phyloP scores from a whole-genome alignment of 2,888 invertebrate genomes.

The Drosophila rellima region DNA sequence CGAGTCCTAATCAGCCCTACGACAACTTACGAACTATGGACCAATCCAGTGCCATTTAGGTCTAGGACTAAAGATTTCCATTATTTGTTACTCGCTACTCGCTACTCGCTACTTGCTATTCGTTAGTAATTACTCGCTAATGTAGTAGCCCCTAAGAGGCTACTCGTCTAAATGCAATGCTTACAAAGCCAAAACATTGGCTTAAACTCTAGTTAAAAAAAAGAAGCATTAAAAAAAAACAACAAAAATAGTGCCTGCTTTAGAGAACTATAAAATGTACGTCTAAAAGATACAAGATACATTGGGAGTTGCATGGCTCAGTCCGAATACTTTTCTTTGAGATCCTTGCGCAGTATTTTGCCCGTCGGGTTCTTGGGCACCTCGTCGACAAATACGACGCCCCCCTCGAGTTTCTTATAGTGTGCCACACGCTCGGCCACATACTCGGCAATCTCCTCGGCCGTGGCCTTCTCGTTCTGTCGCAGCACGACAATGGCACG shows the following conservation, averaged over 20 bases:
- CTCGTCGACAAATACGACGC: conserved; percentile 88
- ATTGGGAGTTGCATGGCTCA: conserved; percentile 47
- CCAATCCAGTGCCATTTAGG: conserved; percentile 58
- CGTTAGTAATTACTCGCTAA: conserved; percentile 18
- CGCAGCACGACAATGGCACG: conserved; percentile 90
- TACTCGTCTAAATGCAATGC: conserved; percentile 53
- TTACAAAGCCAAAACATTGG: conserved; percentile 17
- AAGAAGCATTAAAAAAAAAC: conserved; percentile 3
- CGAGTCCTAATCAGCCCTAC: conserved; percentile 23
- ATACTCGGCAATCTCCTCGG: conserved; percentile 88
- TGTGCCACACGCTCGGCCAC: conserved; percentile 90
- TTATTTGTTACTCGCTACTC: conserved; percentile 2
- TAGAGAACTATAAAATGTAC: conserved; percentile 7
- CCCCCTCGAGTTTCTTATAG: conserved; percentile 91
- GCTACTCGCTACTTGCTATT: conserved; percentile 13
- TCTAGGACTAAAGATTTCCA: conserved; percentile 43
- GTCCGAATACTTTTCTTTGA: conserved; percentile 86
- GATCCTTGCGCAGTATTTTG: conserved; percentile 90
- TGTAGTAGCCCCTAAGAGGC: conserved; percentile 23
- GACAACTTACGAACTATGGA: conserved; percentile 60
- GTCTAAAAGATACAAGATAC: conserved; percentile 14
- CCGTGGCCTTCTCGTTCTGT: conserved; percentile 85
- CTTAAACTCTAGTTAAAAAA: conserved; percentile 4
- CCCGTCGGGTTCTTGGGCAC: conserved; percentile 93
- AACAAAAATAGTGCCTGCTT: conserved; percentile 20